Base-by-base conservation (phyloP, 1,140 invertebrate species). In the Hycleus cichorii region DNA sequence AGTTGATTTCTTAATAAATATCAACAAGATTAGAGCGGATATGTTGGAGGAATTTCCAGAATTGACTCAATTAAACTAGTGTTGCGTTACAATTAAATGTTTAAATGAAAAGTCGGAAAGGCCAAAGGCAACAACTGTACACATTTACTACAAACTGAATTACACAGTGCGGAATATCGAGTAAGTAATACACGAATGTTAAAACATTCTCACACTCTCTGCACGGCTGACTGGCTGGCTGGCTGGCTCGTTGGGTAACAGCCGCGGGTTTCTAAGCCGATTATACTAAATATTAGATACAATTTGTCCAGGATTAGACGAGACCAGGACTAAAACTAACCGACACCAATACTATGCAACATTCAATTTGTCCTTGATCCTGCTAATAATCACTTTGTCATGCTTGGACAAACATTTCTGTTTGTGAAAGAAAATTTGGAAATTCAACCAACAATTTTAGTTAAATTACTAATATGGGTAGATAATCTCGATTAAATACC, bases 261-360 rank as follows among this genome's bases (percentile, higher is more conserved):
- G 47, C 39, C 18, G 58, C 58, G 47, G 51, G 47, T 49, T 9
- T 52, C 48, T 67, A 68, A 69, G 64, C 68, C 64, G 68, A 68
- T 69, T 69, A 69, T 65, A 69, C 64, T 68, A 68, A 69, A 69
- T 69, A 69, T 69, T 66, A 69, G 66, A 69, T 69, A 69, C 68
- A 69, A 69, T 69, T 69, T 69, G 68, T 69, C 57, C 58, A 39
- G 68, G 68, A 69, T 69, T 69, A 69, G 63, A 52, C 52, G 59
- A 46, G 11, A 49, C 55, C 46, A 54, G 54, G 47, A 57, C 63
- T 60, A 58, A 59, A 46, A 11, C 45, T 27, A 47, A 47, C 57
- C 50, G 51, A 52, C 53, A 58, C 62, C 50, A 63, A 57, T 55
- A 50, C 48, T 55, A 9, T 8, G 45, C 3, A 12, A 47, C 59